phyloP scores from a whole-genome alignment of 2,113 vertebrate genomes.

The Arizona elegans region DNA sequence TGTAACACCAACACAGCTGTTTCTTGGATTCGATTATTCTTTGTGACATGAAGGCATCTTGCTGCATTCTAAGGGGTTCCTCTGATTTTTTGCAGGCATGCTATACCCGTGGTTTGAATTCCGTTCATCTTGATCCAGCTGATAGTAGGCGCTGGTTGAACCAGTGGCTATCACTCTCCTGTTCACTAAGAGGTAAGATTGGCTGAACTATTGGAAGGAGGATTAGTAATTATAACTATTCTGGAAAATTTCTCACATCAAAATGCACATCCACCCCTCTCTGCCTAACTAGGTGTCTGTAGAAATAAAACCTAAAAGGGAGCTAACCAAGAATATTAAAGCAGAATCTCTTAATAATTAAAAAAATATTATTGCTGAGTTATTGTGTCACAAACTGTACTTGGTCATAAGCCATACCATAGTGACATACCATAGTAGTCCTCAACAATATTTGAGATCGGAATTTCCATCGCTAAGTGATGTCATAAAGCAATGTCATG shows the following conservation, averaged over 20 bases:
- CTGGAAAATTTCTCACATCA: background rate
- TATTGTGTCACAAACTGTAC: background rate
- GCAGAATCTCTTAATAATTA: background rate
- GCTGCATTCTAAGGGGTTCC: background rate
- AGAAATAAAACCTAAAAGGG: background rate
- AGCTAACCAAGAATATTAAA: background rate
- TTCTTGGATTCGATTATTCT: background rate
- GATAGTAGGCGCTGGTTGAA: conserved; percentile 82
- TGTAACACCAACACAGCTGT: background rate
- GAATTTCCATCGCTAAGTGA: background rate
- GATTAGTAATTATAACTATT: rapidly evolving
- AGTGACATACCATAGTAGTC: background rate
- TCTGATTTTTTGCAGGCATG: conserved; percentile 77
- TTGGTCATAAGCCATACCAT: background rate
- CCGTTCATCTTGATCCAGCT: conserved; percentile 57
- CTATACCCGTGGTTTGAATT: conserved; percentile 82
- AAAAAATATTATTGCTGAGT: background rate
- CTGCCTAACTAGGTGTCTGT: background rate
- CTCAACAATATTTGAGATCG: background rate
- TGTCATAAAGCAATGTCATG: background rate
- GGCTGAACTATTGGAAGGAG: rapidly evolving
- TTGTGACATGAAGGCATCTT: background rate
- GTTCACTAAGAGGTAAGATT: conserved; percentile 77
- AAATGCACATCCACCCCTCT: background rate
- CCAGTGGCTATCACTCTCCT: conserved; percentile 85